phyloP scores from a whole-genome alignment of 2,888 invertebrate species.

The Heptascelio sp. region DNA sequence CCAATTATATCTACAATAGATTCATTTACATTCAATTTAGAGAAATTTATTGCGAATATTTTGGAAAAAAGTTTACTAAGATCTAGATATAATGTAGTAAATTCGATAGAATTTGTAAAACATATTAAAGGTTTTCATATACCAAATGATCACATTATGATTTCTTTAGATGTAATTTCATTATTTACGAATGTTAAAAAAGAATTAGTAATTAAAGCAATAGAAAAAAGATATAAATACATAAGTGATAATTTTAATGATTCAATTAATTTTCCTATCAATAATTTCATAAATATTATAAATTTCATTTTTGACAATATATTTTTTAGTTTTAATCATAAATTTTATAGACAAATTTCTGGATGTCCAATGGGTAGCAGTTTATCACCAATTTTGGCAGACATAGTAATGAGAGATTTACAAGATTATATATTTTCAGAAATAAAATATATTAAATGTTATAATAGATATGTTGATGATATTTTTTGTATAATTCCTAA shows the following conservation, averaged over 20 bases:
- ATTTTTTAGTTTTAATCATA: not conserved
- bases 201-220: not conserved
- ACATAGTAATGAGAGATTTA: not conserved
- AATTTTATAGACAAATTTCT: conserved; percentile 1
- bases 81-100: not conserved
- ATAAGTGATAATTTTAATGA: not conserved
- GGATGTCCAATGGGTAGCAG: not conserved
- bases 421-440: not conserved
- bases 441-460: not conserved
- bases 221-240: not conserved
- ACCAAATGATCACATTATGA: not conserved
- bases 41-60: not conserved
- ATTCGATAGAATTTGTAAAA: not conserved
- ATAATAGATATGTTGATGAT: not conserved
- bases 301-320: conserved; percentile 8
- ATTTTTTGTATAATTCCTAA: not conserved
- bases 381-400: not conserved
- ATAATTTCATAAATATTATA: not conserved
- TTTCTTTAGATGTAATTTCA: not conserved
- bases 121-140: not conserved
- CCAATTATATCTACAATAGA: conserved; percentile 8
- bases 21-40: not conserved
- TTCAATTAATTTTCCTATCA: not conserved
- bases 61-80: not conserved
- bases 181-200: conserved; percentile 5